Evolutionary conservation across 1,140 invertebrate species (phyloP).

Genomic region (Habropoda laboriosa): DNA sequence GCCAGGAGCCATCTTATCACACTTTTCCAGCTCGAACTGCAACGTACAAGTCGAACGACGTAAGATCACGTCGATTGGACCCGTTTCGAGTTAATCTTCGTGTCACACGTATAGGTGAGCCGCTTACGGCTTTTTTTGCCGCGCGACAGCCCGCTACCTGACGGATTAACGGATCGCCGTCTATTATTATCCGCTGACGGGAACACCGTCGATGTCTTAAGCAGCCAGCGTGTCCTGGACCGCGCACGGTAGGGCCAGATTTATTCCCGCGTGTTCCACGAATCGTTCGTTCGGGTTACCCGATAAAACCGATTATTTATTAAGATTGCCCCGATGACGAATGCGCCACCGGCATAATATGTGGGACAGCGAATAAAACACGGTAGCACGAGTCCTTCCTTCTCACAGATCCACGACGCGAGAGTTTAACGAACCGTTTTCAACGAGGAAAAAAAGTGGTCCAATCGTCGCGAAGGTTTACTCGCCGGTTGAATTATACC

Average conservation of each 20-base stretch:
- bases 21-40: too few species aligned
- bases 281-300: constrained; percentile 11
- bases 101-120: neutral
- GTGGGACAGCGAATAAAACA: constrained; percentile 61
- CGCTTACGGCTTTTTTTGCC: constrained; percentile 20
- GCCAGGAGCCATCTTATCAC: too few species aligned
- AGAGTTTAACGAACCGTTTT: constrained; percentile 57
- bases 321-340: constrained; percentile 70
- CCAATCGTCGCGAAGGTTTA: constrained; percentile 25
- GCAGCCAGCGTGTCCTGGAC: neutral
- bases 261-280: constrained; percentile 50
- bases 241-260: constrained; percentile 23
- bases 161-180: constrained; percentile 13
- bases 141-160: neutral
- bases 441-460: constrained; percentile 55
- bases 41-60: too few species aligned
- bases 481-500: constrained; percentile 7
- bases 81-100: too few species aligned
- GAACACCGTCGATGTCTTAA: constrained; percentile 12
- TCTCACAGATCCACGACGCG: constrained; percentile 22
- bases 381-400: constrained; percentile 7
- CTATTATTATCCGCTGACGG: neutral
- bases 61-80: too few species aligned
- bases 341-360: constrained; percentile 56
- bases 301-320: constrained; percentile 67